Evolutionary conservation across 1,140 invertebrate genomes (phyloP), one percentile per base, ranked within the genome.

Genomic region (Thrips palmi): DNA sequence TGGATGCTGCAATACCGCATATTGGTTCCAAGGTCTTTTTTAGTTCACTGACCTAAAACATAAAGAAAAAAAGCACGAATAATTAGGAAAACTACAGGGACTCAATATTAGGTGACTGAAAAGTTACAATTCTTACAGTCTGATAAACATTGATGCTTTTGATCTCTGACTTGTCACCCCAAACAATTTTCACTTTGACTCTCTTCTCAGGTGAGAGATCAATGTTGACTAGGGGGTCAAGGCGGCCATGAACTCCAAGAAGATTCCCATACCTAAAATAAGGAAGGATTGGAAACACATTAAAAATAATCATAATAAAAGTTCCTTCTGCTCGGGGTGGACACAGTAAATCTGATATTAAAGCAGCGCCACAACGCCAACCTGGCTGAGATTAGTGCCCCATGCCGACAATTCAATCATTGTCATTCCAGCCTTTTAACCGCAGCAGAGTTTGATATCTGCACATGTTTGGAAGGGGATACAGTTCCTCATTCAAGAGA

Each of bases 161-260:
- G 47, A 62, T 69, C 60, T 82, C 72, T 12, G 41, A 33, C 43
- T 70, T 66, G 48, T 81, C 71, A 19, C 75, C 78, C 53, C 72
- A 87, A 4, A 70, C 77, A 49, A 91, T 76, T 22, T 70, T 72
- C 28, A 89, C 77, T 63, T 82, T 80, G 28, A 87, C 81, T 41
- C 77, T 69, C 54, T 82, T 85, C 52, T 85, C 80, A 4, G 84
- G 83, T 46, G 77, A 67, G 34, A 89, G 62, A 60, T 85, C 79
- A 19, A 92, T 73, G 45, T 84, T 76, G 24, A 86, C 81, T 46
- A 89, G 60, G 3, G 83, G 84, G 58, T 86, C 77, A 33, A 91
- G 62, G 58, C 85, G 77, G 37, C 86, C 86, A 52, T 89, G 83
- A 45, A 83, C 71, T 20, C 65, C 65, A 22, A 84, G 65, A 23